These are phyloP conservation scores for Tragelaphus strepsiceros DNA, from an alignment of 2,113 vertebrate genomes.

Conservation along the genomic window DNA sequence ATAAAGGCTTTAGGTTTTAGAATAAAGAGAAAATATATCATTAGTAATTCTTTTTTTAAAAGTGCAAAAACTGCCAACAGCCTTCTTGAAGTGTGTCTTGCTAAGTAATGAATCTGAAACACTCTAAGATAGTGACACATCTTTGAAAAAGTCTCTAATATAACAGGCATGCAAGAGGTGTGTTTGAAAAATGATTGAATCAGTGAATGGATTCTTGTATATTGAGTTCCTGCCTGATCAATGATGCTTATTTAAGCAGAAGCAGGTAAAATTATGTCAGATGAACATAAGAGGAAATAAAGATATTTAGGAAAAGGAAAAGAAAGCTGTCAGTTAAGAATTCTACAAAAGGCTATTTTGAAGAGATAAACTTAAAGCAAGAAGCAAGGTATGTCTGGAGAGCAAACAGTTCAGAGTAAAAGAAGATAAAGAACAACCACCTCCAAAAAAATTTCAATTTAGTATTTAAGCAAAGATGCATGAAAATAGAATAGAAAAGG, in stretches of 20 bases:
- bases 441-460: neutral
- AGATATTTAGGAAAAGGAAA: neutral
- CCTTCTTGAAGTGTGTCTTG: neutral
- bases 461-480: neutral
- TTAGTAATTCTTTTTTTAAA: constrained; percentile 4
- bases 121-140: neutral
- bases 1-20: neutral
- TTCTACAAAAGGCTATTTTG: neutral
- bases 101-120: neutral
- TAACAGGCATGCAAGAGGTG: neutral
- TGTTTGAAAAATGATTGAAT: neutral
- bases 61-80: neutral
- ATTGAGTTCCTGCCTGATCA: neutral
- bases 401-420: constrained; percentile 24
- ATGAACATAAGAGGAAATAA: neutral
- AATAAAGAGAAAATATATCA: constrained; percentile 8
- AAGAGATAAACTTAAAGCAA: constrained; percentile 17
- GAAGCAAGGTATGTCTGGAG: neutral
- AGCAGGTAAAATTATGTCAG: neutral
- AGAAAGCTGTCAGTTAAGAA: neutral
- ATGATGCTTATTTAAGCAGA: neutral
- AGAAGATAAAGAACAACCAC: neutral
- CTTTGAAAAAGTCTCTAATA: neutral
- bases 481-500: neutral
- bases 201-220: neutral